Evolutionary conservation across 2,797 vertebrate genomes (phyloP), one percentile per base, ranked within the genome.

Genomic region (Gymnocypris eckloni): DNA sequence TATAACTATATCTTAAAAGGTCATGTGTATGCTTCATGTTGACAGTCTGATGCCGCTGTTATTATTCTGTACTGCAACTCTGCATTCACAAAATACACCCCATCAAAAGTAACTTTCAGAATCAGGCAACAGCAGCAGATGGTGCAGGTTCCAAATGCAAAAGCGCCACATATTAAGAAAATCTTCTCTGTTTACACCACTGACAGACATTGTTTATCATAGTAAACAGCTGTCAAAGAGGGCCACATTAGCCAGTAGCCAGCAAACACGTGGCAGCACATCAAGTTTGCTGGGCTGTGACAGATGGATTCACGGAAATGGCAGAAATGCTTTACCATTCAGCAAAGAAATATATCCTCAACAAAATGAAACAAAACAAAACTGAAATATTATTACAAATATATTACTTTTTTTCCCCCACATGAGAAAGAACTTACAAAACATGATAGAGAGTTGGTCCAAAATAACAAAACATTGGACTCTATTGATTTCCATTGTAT

Each of bases 91-190:
- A 64, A 52, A 22, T 78, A 50, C 72, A 52, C 70, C 41, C 28
- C 22, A 67, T 77, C 72, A 77, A 41, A 52, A 6, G 18, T 77
- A 82, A 87, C 5, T 64, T 90, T 87, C 91, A 83, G 91, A 92
- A 92, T 89, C 18, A n/a, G 28, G 16, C 52, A 71, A 22, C 54
- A 22, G 76, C 90, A 89, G 90, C 91, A 89, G 90, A 93, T 81
- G 80, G 88, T 82, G 87, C 90, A 88, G 89, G 90, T 90, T 90
- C 88, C 72, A 79, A 91, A 90, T 52, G 86, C 88, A 91, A 93
- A 91, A 82, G 88, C 92, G 86, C 91, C 93, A 91, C 86, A 89
- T 89, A 87, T 85, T 88, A 91, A 89, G 88, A 92, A 89, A 54
- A 37, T 37, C 71, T 80, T 89, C 83, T 84, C 84, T 80, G 87